Base-by-base conservation (phyloP, 2,797 vertebrate species). In the Phrynocephalus guinanensis region DNA sequence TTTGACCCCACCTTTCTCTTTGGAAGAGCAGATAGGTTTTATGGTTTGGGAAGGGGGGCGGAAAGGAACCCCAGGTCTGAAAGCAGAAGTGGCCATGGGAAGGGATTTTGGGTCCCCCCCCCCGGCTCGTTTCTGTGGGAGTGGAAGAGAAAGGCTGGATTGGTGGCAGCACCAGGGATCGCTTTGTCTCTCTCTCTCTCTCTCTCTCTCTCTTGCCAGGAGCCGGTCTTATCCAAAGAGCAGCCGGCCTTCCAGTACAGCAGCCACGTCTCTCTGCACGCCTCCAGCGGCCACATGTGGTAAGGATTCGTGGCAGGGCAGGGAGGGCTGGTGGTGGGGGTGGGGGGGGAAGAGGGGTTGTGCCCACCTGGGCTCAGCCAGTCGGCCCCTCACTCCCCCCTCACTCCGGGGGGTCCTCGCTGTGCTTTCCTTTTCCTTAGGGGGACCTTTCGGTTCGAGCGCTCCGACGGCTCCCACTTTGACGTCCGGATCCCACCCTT, bases 281-380 rank as follows among this genome's bases (percentile, higher is more conserved):
- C 99, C 26, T 99, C 99, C 91, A 99, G 98, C 52, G 99, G 99
- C 85, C 99, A 99, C 90, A 99, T 99, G 99, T 99, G 99, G 99
- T 99, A 91, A 98, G 98, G 56, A 50, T 28, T 1, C 7, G 1
- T 28, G 18, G 73, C 18, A 10, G 38, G 60, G 52, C 9, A 9
- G 70, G 70, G 28, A 30, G 26, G n/a, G 18, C 4, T 24, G 38
- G 3, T 44, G 38, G 3, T 44, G 38, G 3, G 1, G 16, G 33
- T 48, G 75, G 33, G 3, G 52, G 78, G 78, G 1, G 18, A 3
- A 52, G 77, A 8, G 24, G 5, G 63, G 18, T 63, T 63, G 13
- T 26, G 9, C 30, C 71, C 1, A 13, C 84, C 86, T 63, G 89
- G 73, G 91, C 90, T 87, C 8, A 15, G 71, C 81, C 38, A 4